Evolutionary conservation across 1,140 invertebrate species (phyloP).

Genomic region (Pomacea maculata): DNA sequence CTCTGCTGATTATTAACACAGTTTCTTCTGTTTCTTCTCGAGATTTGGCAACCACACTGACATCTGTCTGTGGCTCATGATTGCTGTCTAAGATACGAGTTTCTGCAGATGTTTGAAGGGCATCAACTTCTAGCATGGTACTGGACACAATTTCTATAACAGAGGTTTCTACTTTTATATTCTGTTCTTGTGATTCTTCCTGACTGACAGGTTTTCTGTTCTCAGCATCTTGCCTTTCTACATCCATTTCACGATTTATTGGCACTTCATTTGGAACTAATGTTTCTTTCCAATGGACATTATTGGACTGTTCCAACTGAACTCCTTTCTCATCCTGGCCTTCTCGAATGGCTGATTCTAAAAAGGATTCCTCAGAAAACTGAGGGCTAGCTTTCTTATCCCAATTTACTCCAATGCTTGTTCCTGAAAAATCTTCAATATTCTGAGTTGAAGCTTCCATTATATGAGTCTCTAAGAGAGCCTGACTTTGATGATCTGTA

Average conservation of each 20-base stretch:
- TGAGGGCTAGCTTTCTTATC: too few species aligned
- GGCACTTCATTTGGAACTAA: background rate
- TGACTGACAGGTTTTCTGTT: background rate
- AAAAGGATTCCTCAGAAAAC: too few species aligned
- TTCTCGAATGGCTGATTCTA: background rate
- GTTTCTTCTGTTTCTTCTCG: constrained; percentile 4
- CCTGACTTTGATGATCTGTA: too few species aligned
- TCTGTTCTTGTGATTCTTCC: too few species aligned
- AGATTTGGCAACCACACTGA: background rate
- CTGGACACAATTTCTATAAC: background rate
- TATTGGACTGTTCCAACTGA: background rate
- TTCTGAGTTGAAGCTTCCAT: too few species aligned
- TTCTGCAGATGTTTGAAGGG: too few species aligned
- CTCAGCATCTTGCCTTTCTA: background rate
- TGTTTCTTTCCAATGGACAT: background rate
- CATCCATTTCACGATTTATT: background rate
- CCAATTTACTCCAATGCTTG: too few species aligned
- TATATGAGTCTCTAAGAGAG: too few species aligned
- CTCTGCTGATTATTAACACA: constrained; percentile 6
- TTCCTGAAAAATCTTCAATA: too few species aligned
- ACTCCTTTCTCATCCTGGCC: background rate
- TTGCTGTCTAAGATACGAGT: background rate
- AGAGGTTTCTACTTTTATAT: background rate
- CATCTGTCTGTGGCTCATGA: constrained; percentile 10
- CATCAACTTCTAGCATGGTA: background rate